Base-by-base conservation (phyloP, 1,140 invertebrate species). In the Anagrus nilaparvatae region DNA sequence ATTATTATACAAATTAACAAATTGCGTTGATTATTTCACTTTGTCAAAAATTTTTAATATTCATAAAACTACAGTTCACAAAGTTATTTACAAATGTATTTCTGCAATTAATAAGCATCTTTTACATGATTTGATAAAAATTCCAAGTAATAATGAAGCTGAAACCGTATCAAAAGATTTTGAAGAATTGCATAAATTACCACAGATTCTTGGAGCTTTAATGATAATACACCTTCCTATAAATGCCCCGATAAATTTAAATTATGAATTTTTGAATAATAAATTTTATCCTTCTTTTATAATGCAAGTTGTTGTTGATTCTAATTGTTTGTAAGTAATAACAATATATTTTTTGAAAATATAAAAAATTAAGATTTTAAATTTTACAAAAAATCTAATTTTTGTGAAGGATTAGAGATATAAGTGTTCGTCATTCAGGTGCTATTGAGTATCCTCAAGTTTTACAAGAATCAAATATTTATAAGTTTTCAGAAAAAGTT, bases 391-490 rank as follows among this genome's bases (percentile, higher is more conserved):
- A 31, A 7, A 31, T 12, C 13, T 31, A 5, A 5, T 30, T 30
- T 30, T 30, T 14, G n/a, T n/a, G n/a, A n/a, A n/a, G n/a, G n/a
- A n/a, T n/a, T n/a, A 49, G 54, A 39, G 53, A 59, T 46, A 33
- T 59, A 3, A 59, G 54, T 44, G 50, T 59, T 31, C 31, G 51
- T n/a, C 51, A 57, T 44, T 47, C 53, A 32, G 57, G 53, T 16
- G 51, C 43, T 44, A 37, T 20, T 12, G 40, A 50, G 10, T 50
- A 50, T 29, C 24, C 40, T 28, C 16, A 14, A 9, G 21, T 59
- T 40, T 44, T 57, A 6, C 35, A 51, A 44, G 49, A 54, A 28
- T 59, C 53, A 37, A 57, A 52, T 42, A 45, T 59, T 13, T 55
- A 45, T 44, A 42, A 46, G 16, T 29, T 25, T 20, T 39, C 42